Percentiles rank a stretch among this genome's conserved stretches.
These are phyloP conservation scores for Muricea muricata DNA, from an alignment of 92 coral and sea anemone species.

Conservation along the genomic window DNA sequence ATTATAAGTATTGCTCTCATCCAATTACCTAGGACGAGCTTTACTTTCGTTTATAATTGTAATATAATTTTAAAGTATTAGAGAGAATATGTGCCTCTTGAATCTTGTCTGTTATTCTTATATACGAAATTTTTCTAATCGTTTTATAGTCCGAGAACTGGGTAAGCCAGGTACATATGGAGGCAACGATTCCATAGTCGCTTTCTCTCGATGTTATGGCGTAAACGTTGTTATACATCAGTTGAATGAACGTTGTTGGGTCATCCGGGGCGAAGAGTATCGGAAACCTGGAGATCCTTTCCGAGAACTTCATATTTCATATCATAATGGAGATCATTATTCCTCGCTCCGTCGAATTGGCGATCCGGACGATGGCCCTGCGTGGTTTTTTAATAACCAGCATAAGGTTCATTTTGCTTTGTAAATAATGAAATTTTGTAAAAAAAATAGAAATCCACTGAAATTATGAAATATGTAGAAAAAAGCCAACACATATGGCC, in stretches of 20 bases:
- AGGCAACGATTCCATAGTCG: constrained; percentile 95
- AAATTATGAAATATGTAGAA: not conserved
- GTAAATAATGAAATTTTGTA: too few relatives aligned
- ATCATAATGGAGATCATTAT: constrained; percentile 97
- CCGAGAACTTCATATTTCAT: constrained; percentile 80
- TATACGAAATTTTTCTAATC: too few relatives aligned
- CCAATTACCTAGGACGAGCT: too few relatives aligned
- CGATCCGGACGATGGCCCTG: constrained; percentile 87
- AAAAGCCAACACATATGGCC: constrained; percentile 38
- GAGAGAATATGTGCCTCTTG: too few relatives aligned
- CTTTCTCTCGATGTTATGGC: constrained; percentile 93
- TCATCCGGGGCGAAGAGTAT: constrained; percentile 79
- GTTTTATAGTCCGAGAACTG: constrained; percentile 83
- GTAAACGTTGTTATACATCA: constrained; percentile 90
- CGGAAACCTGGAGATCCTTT: constrained; percentile 63
- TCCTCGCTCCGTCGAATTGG: constrained; percentile 81
- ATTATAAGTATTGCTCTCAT: not conserved
- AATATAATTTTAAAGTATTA: too few relatives aligned
- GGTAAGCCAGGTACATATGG: constrained; percentile 88
- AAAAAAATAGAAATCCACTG: too few relatives aligned
- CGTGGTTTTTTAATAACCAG: constrained; percentile 76
- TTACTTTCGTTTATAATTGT: too few relatives aligned
- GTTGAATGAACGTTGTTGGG: constrained; percentile 95
- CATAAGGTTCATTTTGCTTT: too few relatives aligned
- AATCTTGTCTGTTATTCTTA: too few relatives aligned